Conservation (phyloP, 2,113 vertebrate genomes). For the Maccullochella peelii region DNA sequence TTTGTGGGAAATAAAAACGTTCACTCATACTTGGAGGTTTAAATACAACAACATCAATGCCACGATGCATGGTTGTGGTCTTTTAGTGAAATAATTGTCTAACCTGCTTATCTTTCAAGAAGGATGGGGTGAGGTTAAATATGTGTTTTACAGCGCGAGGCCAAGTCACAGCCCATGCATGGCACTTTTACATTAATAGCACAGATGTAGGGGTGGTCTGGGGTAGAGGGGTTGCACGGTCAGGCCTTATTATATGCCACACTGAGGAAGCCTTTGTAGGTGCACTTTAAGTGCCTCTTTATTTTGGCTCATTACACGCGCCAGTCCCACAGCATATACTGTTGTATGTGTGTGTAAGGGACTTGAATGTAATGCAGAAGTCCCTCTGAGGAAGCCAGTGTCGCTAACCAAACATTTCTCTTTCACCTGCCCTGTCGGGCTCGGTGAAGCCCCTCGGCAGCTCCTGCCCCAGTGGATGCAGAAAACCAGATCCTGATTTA, state of each 20-base stretch:
- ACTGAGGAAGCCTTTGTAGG: conserved; percentile 83
- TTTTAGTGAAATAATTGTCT: conserved; percentile 86
- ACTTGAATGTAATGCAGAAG: conserved; percentile 64
- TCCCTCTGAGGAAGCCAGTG: conserved; percentile 56
- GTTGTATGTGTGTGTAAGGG: conserved; percentile 57
- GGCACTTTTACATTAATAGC: conserved; percentile 89
- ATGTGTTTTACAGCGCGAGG: conserved; percentile 85
- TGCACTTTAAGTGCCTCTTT: conserved; percentile 82
- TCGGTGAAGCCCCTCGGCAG: conserved; percentile 20
- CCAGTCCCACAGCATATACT: conserved; percentile 73
- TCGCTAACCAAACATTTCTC: conserved; percentile 68
- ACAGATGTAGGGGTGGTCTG: conserved; percentile 78
- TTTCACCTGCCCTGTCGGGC: conserved; percentile 34
- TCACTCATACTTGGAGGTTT: conserved; percentile 1
- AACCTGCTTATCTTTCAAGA: conserved; percentile 89
- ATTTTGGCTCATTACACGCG: conserved; percentile 81
- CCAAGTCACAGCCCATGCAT: conserved; percentile 79
- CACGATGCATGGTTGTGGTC: conserved; percentile 80
- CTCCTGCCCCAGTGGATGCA: conserved; percentile 19
- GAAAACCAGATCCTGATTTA: conserved; percentile 61
- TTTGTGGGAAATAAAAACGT: conserved; percentile 83
- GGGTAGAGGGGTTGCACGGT: conserved; percentile 64
- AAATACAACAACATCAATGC: conserved; percentile 65
- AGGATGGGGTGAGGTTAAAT: conserved; percentile 84
- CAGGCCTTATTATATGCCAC: conserved; percentile 72